phyloP scores from a whole-genome alignment of 2,113 vertebrate genomes.

The Lepisosteus osseus region DNA sequence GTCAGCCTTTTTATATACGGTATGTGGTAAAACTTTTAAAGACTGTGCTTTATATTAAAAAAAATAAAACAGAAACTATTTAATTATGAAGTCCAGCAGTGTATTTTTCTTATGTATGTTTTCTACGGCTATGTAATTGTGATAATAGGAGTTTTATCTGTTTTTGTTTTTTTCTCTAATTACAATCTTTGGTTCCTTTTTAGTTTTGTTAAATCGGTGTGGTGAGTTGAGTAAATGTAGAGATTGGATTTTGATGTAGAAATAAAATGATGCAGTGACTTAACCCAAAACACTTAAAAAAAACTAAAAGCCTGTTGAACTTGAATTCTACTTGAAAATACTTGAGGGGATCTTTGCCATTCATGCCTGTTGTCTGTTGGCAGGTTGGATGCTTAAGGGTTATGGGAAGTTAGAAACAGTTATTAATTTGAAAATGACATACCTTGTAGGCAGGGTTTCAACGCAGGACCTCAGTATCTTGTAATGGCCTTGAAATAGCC shows the following conservation, averaged over 20 bases:
- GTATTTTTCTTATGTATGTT: conserved; percentile 81
- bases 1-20: conserved; percentile 80
- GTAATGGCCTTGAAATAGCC: background rate
- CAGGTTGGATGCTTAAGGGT: conserved; percentile 8
- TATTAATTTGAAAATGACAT: conserved; percentile 1
- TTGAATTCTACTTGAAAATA: conserved; percentile 59
- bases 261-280: conserved; percentile 43
- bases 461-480: background rate
- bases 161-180: conserved; percentile 53
- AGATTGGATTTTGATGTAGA: conserved; percentile 53
- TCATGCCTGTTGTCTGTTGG: background rate
- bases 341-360: conserved; percentile 21
- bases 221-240: conserved; percentile 41
- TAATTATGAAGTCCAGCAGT: conserved; percentile 59
- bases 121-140: conserved; percentile 72
- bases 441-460: background rate
- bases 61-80: conserved; percentile 54
- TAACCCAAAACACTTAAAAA: conserved; percentile 58
- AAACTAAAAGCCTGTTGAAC: conserved; percentile 62
- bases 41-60: conserved; percentile 80
- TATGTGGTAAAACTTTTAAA: conserved; percentile 84
- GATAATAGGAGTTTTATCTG: conserved; percentile 75
- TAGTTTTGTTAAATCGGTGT: conserved; percentile 52
- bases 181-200: conserved; percentile 53
- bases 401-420: conserved; percentile 20